phyloP scores from a whole-genome alignment of 2,888 invertebrate genomes.

The Rhimphoctona megacephalus region DNA sequence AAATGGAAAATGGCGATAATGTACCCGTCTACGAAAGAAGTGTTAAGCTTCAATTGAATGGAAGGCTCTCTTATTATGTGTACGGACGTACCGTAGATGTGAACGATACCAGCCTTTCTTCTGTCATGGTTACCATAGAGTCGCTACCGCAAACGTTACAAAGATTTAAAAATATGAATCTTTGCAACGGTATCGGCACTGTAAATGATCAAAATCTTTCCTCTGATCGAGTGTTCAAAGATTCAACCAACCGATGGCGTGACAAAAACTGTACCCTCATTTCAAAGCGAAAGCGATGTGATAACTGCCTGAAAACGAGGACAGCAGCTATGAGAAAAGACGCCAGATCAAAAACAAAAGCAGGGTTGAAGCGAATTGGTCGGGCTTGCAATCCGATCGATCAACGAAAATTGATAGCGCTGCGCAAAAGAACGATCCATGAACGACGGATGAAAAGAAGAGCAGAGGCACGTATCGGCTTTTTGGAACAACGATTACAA shows the following conservation, averaged over 20 bases:
- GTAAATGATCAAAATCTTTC: constrained; percentile 32
- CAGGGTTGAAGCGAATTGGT: neutral
- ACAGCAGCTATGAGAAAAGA: constrained; percentile 15
- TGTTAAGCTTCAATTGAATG: constrained; percentile 19
- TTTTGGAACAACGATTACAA: constrained; percentile 24
- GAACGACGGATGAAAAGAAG: too few relatives aligned
- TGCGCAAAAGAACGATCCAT: too few relatives aligned
- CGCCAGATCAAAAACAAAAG: constrained; percentile 7
- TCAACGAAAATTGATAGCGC: too few relatives aligned
- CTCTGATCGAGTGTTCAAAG: constrained; percentile 38
- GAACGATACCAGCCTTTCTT: constrained; percentile 1
- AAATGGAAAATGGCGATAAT: constrained; percentile 3
- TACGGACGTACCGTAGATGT: constrained; percentile 39
- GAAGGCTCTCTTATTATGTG: constrained; percentile 22
- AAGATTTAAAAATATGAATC: constrained; percentile 37
- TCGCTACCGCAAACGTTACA: constrained; percentile 18
- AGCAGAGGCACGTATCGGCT: constrained; percentile 21
- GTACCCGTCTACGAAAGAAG: constrained; percentile 17
- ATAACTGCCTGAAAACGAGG: constrained; percentile 36
- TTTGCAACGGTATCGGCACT: constrained; percentile 31
- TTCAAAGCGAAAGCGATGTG: constrained; percentile 47
- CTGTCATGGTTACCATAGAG: neutral
- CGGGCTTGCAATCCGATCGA: too few relatives aligned
- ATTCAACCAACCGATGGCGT: constrained; percentile 43
- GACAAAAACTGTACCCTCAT: constrained; percentile 45